Conservation (phyloP, 2,797 vertebrate genomes). For the Pitangus sulphuratus region DNA sequence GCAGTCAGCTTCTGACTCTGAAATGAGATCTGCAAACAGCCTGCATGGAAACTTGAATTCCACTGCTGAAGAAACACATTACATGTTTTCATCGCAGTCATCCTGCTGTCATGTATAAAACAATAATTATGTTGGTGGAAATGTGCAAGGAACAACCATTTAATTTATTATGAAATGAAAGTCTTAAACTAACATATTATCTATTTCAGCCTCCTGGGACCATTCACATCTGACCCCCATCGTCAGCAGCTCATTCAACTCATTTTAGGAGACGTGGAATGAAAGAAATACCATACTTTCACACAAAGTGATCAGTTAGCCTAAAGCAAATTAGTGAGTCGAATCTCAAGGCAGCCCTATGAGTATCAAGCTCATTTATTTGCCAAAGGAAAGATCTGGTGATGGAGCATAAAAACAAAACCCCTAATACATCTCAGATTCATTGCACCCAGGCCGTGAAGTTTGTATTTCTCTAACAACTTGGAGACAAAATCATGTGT, state of each 20-base stretch:
- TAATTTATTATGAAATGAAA: conserved; percentile 48
- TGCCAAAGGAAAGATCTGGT: neutral
- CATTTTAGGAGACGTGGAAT: neutral
- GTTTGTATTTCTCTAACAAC: conserved; percentile 44
- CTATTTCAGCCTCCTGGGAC: neutral
- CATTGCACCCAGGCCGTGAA: neutral
- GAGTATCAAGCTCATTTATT: conserved; percentile 21
- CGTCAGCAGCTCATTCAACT: neutral
- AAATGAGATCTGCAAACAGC: neutral
- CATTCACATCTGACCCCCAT: neutral
- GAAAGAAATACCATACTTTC: neutral
- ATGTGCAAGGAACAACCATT: neutral
- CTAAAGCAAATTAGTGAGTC: neutral
- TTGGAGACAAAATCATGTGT: conserved; percentile 42
- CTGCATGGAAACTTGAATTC: neutral
- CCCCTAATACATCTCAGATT: conserved; percentile 18
- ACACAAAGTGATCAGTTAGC: neutral
- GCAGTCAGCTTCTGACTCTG: neutral
- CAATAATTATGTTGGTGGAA: neutral
- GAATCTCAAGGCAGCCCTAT: neutral
- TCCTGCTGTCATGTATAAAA: conserved; percentile 9
- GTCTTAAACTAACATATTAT: conserved; percentile 52
- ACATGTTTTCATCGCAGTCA: neutral
- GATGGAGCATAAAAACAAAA: conserved; percentile 33
- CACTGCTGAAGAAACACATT: neutral